Evolutionary conservation across 2,888 invertebrate species (phyloP).

Genomic region (Hipparchia sbordonii): DNA sequence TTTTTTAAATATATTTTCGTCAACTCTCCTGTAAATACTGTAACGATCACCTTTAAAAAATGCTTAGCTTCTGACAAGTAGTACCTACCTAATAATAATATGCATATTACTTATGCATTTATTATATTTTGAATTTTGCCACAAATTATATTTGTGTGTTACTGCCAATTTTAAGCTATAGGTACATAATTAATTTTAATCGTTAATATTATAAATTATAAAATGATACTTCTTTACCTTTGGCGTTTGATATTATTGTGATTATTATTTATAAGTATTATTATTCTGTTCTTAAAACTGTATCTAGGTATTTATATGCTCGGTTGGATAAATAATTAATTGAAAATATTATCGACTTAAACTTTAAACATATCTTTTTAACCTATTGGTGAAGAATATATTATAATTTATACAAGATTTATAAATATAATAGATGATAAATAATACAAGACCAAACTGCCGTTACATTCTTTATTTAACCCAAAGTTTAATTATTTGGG

Average conservation of each 20-base stretch:
- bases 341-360: too few species aligned
- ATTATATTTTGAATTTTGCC: constrained; percentile 21
- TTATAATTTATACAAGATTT: too few species aligned
- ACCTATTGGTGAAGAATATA: too few species aligned
- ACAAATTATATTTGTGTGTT: constrained; percentile 25
- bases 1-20: too few species aligned
- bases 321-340: neutral
- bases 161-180: constrained; percentile 31
- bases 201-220: neutral
- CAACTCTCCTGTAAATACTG: too few species aligned
- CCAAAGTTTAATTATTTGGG: too few species aligned
- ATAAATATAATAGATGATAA: too few species aligned
- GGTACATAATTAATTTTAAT: constrained; percentile 8
- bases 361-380: too few species aligned
- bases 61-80: neutral
- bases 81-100: neutral
- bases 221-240: neutral
- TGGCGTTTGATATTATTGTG: neutral
- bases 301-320: neutral
- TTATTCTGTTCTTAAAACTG: neutral
- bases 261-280: neutral
- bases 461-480: too few species aligned
- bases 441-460: too few species aligned
- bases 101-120: neutral
- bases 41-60: too few species aligned